phyloP scores from a whole-genome alignment of 2,797 vertebrate genomes.

The Gymnoscopelus microlampas region DNA sequence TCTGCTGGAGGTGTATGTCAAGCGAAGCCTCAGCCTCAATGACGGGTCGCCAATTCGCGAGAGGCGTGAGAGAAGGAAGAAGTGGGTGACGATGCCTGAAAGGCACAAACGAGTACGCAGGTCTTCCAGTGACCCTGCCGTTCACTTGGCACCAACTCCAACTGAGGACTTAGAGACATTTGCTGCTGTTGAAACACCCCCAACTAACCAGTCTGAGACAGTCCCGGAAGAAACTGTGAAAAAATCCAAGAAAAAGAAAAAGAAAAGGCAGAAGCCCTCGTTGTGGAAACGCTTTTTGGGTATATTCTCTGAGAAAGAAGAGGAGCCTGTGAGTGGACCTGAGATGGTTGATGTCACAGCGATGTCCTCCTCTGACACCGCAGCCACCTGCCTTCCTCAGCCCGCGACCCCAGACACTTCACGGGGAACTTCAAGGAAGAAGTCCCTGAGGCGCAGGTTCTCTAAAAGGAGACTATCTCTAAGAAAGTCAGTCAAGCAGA shows the following conservation, averaged over 20 bases:
- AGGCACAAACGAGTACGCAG: slow-evolving; percentile 40
- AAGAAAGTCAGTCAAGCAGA: slow-evolving; percentile 58
- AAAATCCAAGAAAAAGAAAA: slow-evolving; percentile 56
- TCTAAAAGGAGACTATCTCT: slow-evolving; percentile 71
- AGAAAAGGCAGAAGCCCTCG: slow-evolving; percentile 66
- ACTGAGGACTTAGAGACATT: not conserved
- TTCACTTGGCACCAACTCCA: slow-evolving; percentile 15
- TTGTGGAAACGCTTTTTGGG: slow-evolving; percentile 82
- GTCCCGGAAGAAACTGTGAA: slow-evolving; percentile 9
- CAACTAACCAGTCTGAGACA: fast-evolving
- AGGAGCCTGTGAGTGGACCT: slow-evolving; percentile 57
- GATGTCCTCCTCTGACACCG: not conserved
- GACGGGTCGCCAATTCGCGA: slow-evolving; percentile 40
- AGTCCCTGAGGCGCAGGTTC: slow-evolving; percentile 66
- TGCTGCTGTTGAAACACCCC: fast-evolving
- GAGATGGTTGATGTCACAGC: slow-evolving; percentile 39
- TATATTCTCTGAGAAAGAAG: slow-evolving; percentile 81
- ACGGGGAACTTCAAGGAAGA: slow-evolving; percentile 54
- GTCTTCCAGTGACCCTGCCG: slow-evolving; percentile 77
- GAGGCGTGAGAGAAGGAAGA: slow-evolving; percentile 31
- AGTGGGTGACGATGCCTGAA: slow-evolving; percentile 65
- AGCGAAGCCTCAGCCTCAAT: slow-evolving; percentile 81
- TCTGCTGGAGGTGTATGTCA: slow-evolving; percentile 83
- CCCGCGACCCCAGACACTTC: slow-evolving; percentile 12
- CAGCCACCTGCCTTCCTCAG: slow-evolving; percentile 34